Evolutionary conservation across 2,888 invertebrate genomes (phyloP), one percentile per base, ranked within the genome.

Genomic region (Parnassius orleans): DNA sequence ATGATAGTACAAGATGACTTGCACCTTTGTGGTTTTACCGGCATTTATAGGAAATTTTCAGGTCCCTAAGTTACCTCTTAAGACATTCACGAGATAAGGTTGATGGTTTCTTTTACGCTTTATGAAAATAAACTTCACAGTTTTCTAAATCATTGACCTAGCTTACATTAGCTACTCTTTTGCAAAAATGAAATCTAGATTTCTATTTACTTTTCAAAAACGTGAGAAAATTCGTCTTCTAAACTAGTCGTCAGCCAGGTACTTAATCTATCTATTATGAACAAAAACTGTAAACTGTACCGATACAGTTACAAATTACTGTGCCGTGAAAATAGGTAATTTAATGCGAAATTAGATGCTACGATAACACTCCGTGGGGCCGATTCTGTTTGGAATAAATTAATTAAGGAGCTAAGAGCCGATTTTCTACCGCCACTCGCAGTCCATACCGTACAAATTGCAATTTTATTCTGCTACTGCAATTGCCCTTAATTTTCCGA

Each of bases 321-420:
- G 87, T 89, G 85, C 87, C 90, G 89, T 88, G 83, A 79, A 90
- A 90, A 91, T 89, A 83, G 86, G 80, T 81, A 84, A 86, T 85
- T 87, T 82, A 87, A 89, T 87, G 88, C 87, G 83, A 86, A 89
- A 87, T 87, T 84, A 79, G 84, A 86, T 85, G 85, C 80, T 84
- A 83, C 82, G 81, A 82, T 79, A 77, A 74, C 81, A 77, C 72
- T 82, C 80, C 83, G 85, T 81, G 82, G 72, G 77, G 83, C 74
- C 82, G 81, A 86, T 86, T 87, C 72, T 86, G 78, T 89, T 90
- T 86, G 85, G 84, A 86, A 84, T 89, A 86, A 90, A 91, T 89
- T 90, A 90, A 91, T 90, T 90, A 90, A 83, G 77, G 74, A 80
- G 81, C 83, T 86, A 86, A 80, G 77, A 81, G 80, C 74, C 81